Base-by-base conservation (phyloP, 64 coral and sea anemone genomes). In the Pachyseris speciosa region DNA sequence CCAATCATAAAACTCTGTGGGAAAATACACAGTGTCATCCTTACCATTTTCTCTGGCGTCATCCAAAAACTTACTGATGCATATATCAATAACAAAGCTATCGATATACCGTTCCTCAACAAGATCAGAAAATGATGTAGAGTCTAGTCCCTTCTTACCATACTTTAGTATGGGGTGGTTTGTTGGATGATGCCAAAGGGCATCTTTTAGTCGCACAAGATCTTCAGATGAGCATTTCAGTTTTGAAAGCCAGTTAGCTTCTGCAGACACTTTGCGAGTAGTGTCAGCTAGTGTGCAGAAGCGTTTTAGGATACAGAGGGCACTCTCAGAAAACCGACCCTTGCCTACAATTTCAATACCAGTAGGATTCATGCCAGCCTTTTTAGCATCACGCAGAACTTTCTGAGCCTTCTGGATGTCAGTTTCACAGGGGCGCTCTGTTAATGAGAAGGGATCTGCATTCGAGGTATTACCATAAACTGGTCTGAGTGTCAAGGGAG, bases 1-100 rank as follows among this genome's bases (percentile, higher is more conserved):
- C 87, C 74, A 90, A 27, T 90, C 74, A 90, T 68, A 80, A 15
- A 80, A 68, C 36, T 80, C 74, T 34, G 40, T 50, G n/a, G 87
- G 87, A 48, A 80, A 69, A 73, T 76, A 89, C 9, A 89, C 45
- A 22, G 41, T 74, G 70, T 38, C 30, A 89, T 40, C 11, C 2
- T 41, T 64, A 31, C 83, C 83, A 69, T 50, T 36, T 13, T 48
- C 47, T 83, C 50, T 67, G 3, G 64, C 28, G 28, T 67, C 44
- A 0, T 83, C 43, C 43, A 45, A 15, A 36, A 66, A 89, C 64
- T 78, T 77, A 49, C 36, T 41, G 8, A 67, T 67, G 33, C 72
- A 77, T 61, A 89, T 60, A 66, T 89, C 87, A 9, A 79, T 67
- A 6, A 67, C 57, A 76, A 89, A 89, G 32, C 52, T 89, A 22